Evolutionary conservation across 2,888 invertebrate genomes (phyloP), one percentile per base, ranked within the genome.

Genomic region (Tineola bisselliella): DNA sequence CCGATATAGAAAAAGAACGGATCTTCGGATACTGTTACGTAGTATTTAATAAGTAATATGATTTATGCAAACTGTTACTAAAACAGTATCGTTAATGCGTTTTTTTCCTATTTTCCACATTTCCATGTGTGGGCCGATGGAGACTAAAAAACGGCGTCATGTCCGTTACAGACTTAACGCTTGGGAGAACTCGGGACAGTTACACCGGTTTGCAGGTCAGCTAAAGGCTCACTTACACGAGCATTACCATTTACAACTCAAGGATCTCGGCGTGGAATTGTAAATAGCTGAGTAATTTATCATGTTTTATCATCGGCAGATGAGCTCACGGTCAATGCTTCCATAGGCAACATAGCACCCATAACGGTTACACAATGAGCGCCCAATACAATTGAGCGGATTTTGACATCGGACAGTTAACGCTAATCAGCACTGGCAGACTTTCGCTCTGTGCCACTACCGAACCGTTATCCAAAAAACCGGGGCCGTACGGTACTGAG

Each of bases 401-500:
- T 70, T 79, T 77, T 73, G 75, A 75, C 74, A 73, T 68, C 71
- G 69, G 70, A 79, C 82, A 76, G 81, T 81, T 81, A 81, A 72
- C 70, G 72, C 81, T 83, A 83, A 84, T 86, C 82, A 79, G 44
- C 18, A 54, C 19, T 25, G 54, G 25, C 74, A 74, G 77, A 82
- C 82, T 83, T 81, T 82, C 79, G 75, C 75, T 69, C 62, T 61
- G 60, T 8, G 43, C 79, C 86, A 87, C 82, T 87, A 86, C 63
- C 76, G 61, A 11, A 56, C 79, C 86, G 86, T 84, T 87, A 87
- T 63, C 76, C 79, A 68, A 82, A 84, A 84, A 58, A 76, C 76
- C 81, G 81, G 84, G 78, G 75, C 78, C 72, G 73, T 81, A 87
- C 87, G 86, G 86, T 86, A 87, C 74, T 70, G 65, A 64, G 63